Conservation (phyloP, 2,113 vertebrate species). For the Sylvietta virens region DNA sequence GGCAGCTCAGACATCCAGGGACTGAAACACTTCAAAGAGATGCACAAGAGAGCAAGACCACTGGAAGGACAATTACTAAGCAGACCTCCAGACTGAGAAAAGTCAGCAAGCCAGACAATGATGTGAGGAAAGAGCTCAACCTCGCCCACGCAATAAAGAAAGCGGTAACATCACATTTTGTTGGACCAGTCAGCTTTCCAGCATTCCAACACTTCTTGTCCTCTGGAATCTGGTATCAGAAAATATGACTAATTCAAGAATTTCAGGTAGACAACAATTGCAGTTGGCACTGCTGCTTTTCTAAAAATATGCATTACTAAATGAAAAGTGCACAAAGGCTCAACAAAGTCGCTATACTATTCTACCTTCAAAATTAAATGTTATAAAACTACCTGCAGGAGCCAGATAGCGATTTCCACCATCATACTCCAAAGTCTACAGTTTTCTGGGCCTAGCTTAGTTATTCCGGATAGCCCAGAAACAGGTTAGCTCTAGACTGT, state of each 20-base stretch:
- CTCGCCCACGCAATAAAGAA: neutral
- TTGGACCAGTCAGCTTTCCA: neutral
- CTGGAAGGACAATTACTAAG: neutral
- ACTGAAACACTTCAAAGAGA: neutral
- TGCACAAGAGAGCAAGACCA: fast-evolving
- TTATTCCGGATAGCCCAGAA: neutral
- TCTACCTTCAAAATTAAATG: neutral
- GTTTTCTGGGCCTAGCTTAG: neutral
- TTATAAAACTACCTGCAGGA: neutral
- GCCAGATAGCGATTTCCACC: neutral
- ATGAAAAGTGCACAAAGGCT: neutral
- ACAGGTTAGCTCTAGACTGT: neutral
- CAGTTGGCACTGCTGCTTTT: neutral
- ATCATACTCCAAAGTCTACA: neutral
- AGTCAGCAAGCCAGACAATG: neutral
- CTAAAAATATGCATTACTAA: neutral
- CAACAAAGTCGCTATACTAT: neutral
- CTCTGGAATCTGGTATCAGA: neutral
- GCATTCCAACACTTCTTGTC: neutral
- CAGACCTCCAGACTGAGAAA: neutral
- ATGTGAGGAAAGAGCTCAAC: neutral
- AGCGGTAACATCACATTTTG: neutral
- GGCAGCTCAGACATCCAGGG: neutral
- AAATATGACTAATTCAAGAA: neutral
- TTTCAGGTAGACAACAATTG: neutral